Conservation (phyloP, 2,797 vertebrate genomes). For the Lepilemur ruficaudatus region DNA sequence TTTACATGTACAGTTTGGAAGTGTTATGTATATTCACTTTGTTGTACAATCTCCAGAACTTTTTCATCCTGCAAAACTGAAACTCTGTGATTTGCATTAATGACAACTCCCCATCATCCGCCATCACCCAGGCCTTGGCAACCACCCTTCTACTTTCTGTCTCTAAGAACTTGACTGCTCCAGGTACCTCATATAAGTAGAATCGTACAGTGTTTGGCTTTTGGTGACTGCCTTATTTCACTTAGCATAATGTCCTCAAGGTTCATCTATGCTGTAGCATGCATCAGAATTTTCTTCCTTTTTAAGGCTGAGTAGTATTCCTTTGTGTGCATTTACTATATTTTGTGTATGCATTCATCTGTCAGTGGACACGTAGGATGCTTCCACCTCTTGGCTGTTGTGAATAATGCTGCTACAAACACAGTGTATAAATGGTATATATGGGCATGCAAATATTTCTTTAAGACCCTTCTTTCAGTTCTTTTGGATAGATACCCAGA, state of each 20-base stretch:
- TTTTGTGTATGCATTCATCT: background rate
- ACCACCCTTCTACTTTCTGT: background rate
- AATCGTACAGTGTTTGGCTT: background rate
- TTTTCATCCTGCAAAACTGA: background rate
- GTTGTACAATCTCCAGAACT: background rate
- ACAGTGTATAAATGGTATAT: background rate
- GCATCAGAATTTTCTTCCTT: background rate
- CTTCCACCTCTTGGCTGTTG: background rate
- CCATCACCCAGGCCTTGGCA: accelerated
- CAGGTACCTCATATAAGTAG: background rate
- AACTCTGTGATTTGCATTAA: background rate
- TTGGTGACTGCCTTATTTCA: background rate
- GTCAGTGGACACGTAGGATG: accelerated
- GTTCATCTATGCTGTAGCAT: background rate
- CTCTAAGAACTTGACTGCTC: background rate
- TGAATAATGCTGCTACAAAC: background rate
- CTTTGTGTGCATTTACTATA: accelerated
- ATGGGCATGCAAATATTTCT: background rate
- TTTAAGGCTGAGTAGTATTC: background rate
- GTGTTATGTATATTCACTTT: background rate
- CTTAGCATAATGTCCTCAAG: background rate
- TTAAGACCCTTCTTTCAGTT: background rate
- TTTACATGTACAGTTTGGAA: background rate
- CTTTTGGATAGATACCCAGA: background rate
- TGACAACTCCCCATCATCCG: background rate